Conservation (phyloP, 2,888 invertebrate genomes). For the Thymelicus acteon region DNA sequence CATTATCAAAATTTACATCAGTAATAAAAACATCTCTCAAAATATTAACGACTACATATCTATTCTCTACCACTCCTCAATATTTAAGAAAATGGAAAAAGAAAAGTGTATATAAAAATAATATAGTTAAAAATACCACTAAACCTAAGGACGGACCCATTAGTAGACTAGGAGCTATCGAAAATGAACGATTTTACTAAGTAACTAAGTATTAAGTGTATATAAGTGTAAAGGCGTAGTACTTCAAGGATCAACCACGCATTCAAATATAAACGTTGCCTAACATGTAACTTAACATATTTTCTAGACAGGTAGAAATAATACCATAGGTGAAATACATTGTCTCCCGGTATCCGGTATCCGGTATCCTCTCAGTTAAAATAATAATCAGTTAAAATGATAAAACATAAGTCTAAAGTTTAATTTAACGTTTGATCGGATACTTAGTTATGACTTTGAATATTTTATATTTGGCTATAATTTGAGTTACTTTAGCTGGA, state of each 20-base stretch:
- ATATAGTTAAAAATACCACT: conserved; percentile 46
- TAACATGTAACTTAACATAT: too few species aligned
- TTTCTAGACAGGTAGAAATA: too few species aligned
- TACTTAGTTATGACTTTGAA: too few species aligned
- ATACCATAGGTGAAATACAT: too few species aligned
- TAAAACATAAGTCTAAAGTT: too few species aligned
- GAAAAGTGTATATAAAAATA: conserved; percentile 46
- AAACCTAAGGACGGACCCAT: conserved; percentile 56
- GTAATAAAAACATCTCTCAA: conserved; percentile 4
- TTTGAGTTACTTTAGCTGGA: too few species aligned
- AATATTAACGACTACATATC: conserved; percentile 23
- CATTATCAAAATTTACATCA: conserved; percentile 11
- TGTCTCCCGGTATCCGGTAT: too few species aligned
- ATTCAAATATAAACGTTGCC: background rate
- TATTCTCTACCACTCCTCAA: conserved; percentile 48
- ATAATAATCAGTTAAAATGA: too few species aligned
- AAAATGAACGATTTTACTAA: conserved; percentile 41
- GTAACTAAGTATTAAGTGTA: conserved; percentile 9
- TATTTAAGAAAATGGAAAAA: conserved; percentile 49
- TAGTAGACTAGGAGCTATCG: conserved; percentile 45
- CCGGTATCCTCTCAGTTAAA: too few species aligned
- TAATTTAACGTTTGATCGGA: too few species aligned
- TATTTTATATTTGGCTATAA: too few species aligned
- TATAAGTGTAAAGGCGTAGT: background rate
- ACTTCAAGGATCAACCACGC: conserved; percentile 1